A percentile compares a stretch with the other conserved stretches of the same genome.
These are phyloP conservation scores for Adelphocoris suturalis DNA, from an alignment of 2,888 invertebrate genomes.

Conservation along the genomic window DNA sequence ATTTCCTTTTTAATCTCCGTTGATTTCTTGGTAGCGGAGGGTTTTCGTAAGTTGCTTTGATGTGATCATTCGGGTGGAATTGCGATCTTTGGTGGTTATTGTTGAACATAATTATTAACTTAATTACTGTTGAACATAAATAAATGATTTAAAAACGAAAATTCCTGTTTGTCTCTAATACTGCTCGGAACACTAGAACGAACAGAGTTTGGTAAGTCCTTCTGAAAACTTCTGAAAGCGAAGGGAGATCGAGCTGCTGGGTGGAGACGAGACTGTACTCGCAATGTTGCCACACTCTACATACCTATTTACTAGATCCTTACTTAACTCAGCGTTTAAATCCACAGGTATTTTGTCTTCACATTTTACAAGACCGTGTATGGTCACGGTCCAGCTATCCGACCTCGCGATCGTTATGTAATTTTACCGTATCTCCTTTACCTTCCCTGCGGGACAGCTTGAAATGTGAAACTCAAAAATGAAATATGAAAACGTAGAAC, in stretches of 20 bases:
- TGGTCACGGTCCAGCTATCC: background rate
- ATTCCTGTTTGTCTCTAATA: too few species aligned
- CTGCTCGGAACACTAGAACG: too few species aligned
- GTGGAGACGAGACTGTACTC: background rate
- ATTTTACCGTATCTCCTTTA: background rate
- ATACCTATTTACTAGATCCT: too few species aligned
- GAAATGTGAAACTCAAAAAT: background rate
- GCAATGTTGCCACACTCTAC: background rate
- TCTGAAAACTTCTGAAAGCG: background rate
- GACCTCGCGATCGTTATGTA: background rate
- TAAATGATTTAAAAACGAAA: too few species aligned
- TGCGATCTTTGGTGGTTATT: too few species aligned
- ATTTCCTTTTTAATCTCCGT: too few species aligned
- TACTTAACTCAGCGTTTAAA: too few species aligned
- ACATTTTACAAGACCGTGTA: background rate
- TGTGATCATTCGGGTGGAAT: too few species aligned
- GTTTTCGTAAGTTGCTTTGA: too few species aligned
- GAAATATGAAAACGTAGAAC: constrained; percentile 19
- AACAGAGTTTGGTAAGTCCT: background rate
- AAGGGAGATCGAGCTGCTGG: background rate
- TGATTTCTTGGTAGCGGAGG: too few species aligned
- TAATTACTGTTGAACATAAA: too few species aligned
- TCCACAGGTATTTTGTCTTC: background rate
- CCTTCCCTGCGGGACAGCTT: background rate
- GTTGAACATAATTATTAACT: too few species aligned